Evolutionary conservation across 2,888 invertebrate genomes (phyloP).

Genomic region (Chalcosyrphus nemorum): DNA sequence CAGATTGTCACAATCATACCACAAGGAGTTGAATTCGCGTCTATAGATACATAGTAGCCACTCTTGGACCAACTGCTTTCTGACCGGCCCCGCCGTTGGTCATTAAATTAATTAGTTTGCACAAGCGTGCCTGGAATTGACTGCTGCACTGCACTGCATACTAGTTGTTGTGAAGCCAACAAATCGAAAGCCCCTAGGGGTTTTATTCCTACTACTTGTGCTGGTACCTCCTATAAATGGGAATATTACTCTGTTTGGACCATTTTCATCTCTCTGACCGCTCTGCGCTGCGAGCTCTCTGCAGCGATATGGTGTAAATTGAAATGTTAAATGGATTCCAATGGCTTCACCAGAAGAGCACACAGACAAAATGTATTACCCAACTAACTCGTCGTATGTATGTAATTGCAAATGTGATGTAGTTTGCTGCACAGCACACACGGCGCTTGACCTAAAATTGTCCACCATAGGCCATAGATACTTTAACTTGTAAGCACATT

Average conservation of each 20-base stretch:
- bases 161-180: conserved; percentile 22
- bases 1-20: conserved; percentile 67
- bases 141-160: conserved; percentile 29
- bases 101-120: conserved; percentile 73
- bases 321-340: conserved; percentile 71
- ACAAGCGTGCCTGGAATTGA: conserved; percentile 65
- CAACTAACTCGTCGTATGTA: conserved; percentile 15
- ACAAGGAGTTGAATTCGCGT: not conserved
- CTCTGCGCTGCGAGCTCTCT: too few species aligned
- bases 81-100: conserved; percentile 50
- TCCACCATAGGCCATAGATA: not conserved
- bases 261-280: conserved; percentile 14
- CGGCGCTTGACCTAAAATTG: conserved; percentile 55
- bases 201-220: conserved; percentile 18
- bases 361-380: conserved; percentile 29
- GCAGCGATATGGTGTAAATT: conserved; percentile 65
- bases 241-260: conserved; percentile 3
- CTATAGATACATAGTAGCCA: not conserved
- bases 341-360: conserved; percentile 14
- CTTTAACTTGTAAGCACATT: not conserved
- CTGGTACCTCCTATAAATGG: conserved; percentile 48
- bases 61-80: conserved; percentile 23
- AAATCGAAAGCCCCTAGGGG: conserved; percentile 61
- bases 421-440: not conserved
- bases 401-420: conserved; percentile 49